Evolutionary conservation across 2,113 vertebrate species (phyloP).

Genomic region (Nothocercus nigrocapillus): DNA sequence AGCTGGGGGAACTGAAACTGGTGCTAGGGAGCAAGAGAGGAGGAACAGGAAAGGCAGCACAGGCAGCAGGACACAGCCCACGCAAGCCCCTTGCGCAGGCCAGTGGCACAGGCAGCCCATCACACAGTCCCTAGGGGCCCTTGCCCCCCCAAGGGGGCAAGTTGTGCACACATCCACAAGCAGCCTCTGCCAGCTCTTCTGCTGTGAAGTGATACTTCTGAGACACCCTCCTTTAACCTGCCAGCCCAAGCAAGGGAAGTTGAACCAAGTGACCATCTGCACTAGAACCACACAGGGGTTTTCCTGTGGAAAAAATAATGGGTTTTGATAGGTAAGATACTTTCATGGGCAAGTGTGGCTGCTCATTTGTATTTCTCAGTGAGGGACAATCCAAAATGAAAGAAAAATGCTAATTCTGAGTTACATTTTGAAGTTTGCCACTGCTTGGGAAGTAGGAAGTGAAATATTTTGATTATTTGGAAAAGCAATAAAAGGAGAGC

Average conservation of each 20-base stretch:
- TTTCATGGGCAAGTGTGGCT: not conserved
- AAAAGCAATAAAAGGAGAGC: not conserved
- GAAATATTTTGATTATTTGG: constrained; percentile 12
- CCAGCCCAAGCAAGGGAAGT: not conserved
- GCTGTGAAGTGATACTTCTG: fast-evolving
- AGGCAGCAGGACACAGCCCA: not conserved
- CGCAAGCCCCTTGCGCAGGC: not conserved
- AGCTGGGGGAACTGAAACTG: fast-evolving
- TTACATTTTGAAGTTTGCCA: not conserved
- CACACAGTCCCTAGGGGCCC: not conserved
- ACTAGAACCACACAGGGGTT: not conserved
- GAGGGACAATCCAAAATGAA: not conserved
- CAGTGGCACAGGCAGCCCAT: fast-evolving
- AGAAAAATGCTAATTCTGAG: not conserved
- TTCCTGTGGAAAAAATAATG: not conserved
- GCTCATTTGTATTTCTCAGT: not conserved
- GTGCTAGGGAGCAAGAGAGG: not conserved
- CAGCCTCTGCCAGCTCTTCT: constrained; percentile 34
- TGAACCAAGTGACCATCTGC: not conserved
- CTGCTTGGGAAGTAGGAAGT: not conserved
- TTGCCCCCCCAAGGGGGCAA: not conserved
- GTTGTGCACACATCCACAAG: not conserved
- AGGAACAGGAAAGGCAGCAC: fast-evolving
- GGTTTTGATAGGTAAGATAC: not conserved
- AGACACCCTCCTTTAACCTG: not conserved